These are phyloP conservation scores for Pocillopora grandis DNA, from an alignment of 92 coral and sea anemone genomes.

Conservation along the genomic window DNA sequence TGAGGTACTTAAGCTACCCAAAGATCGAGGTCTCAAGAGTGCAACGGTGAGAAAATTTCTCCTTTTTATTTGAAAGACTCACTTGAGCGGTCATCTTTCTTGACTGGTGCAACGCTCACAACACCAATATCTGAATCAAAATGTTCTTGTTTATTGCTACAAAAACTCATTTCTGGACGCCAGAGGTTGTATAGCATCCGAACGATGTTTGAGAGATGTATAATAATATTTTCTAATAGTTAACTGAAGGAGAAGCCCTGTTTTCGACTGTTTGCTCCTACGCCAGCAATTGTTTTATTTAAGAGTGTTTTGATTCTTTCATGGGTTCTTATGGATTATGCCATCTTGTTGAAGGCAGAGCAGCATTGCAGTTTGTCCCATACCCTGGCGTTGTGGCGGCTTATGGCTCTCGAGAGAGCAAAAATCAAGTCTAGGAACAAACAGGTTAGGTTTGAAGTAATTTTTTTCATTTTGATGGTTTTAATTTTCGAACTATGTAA, in stretches of 20 bases:
- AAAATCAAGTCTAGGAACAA: conserved; percentile 57
- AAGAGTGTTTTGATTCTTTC: no score
- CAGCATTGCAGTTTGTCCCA: conserved; percentile 73
- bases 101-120: neutral
- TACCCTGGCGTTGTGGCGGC: conserved; percentile 73
- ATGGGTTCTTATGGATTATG: neutral
- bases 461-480: neutral
- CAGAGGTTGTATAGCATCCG: no score
- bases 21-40: conserved; percentile 69
- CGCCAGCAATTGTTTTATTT: no score
- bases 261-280: no score
- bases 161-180: no score
- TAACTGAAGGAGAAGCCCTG: no score
- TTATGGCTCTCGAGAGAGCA: conserved; percentile 76
- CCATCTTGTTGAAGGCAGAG: conserved; percentile 58
- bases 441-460: conserved; percentile 46
- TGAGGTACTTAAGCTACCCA: conserved; percentile 52
- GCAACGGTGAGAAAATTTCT: conserved; percentile 50
- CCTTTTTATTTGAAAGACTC: neutral
- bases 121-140: no score
- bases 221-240: no score
- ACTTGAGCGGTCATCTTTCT: neutral
- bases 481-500: neutral
- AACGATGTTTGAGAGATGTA: no score
- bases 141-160: no score